These are phyloP conservation scores for Coilia nasus DNA, from an alignment of 2,797 vertebrate genomes.

Conservation along the genomic window DNA sequence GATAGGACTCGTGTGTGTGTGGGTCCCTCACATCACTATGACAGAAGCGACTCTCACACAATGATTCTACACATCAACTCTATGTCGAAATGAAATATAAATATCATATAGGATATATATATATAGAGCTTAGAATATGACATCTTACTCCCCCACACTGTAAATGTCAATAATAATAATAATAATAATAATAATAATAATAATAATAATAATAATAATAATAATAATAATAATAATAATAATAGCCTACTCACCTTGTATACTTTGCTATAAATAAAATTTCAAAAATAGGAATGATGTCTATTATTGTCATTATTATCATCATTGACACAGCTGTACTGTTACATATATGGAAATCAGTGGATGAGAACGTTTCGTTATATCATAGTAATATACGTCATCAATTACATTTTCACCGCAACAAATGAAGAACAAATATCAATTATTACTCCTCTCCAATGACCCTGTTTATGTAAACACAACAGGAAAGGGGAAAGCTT, in stretches of 20 bases:
- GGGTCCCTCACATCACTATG: constrained; percentile 20
- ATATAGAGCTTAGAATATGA: constrained; percentile 60
- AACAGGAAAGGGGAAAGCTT: constrained; percentile 58
- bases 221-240: constrained; percentile 45
- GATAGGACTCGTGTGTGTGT: background rate
- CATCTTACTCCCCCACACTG: constrained; percentile 20
- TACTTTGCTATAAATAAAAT: background rate
- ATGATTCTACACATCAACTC: constrained; percentile 67
- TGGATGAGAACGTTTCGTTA: constrained; percentile 21
- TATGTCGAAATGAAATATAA: constrained; percentile 69
- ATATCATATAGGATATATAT: constrained; percentile 65
- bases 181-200: constrained; percentile 45
- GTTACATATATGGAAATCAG: constrained; percentile 24
- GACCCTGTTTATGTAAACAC: constrained; percentile 69
- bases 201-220: constrained; percentile 39
- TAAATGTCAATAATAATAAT: constrained; percentile 51
- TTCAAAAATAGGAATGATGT: constrained; percentile 36
- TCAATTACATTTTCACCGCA: constrained; percentile 49
- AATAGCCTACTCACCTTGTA: constrained; percentile 21
- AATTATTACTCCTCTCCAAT: constrained; percentile 52
- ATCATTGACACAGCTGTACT: constrained; percentile 37
- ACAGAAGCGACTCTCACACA: constrained; percentile 57
- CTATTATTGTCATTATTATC: constrained; percentile 61
- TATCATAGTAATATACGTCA: constrained; percentile 27
- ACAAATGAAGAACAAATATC: constrained; percentile 42